Percentiles rank a stretch among this genome's conserved stretches.
Conservation (phyloP, 1,140 invertebrate genomes). For the Coenobita brevimanus region DNA sequence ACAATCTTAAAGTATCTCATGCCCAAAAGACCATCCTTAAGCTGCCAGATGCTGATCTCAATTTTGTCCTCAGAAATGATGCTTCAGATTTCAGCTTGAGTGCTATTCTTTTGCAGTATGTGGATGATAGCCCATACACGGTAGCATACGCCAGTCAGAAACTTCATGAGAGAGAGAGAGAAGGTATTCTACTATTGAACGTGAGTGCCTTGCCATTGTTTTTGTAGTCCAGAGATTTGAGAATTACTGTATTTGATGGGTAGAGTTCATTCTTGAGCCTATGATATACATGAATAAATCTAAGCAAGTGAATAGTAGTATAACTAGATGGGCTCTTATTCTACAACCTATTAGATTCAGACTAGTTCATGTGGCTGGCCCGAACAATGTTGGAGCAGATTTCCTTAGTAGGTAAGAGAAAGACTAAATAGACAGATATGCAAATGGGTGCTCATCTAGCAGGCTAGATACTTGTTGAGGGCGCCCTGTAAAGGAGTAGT, state of each 20-base stretch:
- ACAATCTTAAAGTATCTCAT: background rate
- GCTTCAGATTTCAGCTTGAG: background rate
- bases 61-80: background rate
- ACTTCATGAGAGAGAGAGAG: constrained; percentile 1
- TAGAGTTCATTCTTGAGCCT: constrained; percentile 27
- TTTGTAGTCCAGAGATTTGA: constrained; percentile 43
- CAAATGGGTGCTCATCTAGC: too few species aligned
- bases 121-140: background rate
- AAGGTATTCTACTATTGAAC: constrained; percentile 30
- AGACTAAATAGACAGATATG: too few species aligned
- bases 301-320: background rate
- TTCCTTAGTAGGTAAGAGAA: too few species aligned
- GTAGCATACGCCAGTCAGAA: constrained; percentile 34
- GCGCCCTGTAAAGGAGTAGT: too few species aligned
- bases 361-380: background rate
- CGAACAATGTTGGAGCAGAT: constrained; percentile 42
- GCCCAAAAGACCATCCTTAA: background rate
- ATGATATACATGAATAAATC: constrained; percentile 30
- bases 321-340: constrained; percentile 22
- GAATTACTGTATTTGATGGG: constrained; percentile 25
- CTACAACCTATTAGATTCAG: constrained; percentile 17
- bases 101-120: constrained; percentile 15
- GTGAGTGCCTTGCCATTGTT: constrained; percentile 35
- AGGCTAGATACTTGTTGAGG: too few species aligned
- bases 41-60: background rate